Percentiles rank a stretch among this genome's conserved stretches.
Evolutionary conservation across 2,113 vertebrate genomes (phyloP).

Genomic region (Caloenas nicobarica): DNA sequence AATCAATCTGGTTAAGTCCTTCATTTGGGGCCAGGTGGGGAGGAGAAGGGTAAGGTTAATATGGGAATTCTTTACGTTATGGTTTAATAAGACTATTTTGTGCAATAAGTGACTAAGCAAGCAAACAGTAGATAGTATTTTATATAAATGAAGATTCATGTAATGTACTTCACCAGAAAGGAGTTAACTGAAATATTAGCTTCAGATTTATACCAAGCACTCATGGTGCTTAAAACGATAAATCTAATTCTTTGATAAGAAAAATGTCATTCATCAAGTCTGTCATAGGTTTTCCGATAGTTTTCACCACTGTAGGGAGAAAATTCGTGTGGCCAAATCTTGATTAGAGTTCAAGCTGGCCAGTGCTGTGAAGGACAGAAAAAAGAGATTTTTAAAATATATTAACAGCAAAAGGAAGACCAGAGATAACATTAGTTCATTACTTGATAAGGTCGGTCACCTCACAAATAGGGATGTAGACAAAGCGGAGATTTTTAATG

Average conservation of each 20-base stretch:
- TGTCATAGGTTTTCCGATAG: background rate
- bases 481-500: too few relatives aligned
- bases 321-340: background rate
- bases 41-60: background rate
- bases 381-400: too few relatives aligned
- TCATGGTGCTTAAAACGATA: background rate
- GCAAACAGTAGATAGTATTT: background rate
- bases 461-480: too few relatives aligned
- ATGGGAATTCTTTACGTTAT: background rate
- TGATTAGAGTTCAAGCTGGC: background rate
- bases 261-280: background rate
- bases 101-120: background rate
- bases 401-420: too few relatives aligned
- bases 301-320: background rate
- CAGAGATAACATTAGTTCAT: too few relatives aligned
- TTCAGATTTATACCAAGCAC: background rate
- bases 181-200: background rate
- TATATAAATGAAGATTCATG: background rate
- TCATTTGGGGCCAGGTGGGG: background rate
- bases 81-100: background rate
- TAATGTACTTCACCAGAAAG: background rate
- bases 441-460: too few relatives aligned
- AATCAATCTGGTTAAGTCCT: background rate
- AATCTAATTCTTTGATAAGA: background rate
- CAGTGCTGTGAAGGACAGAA: background rate